Percentiles rank a stretch among this genome's conserved stretches.
phyloP scores from a whole-genome alignment of 2,797 vertebrate genomes.

The Rhinella marina region DNA sequence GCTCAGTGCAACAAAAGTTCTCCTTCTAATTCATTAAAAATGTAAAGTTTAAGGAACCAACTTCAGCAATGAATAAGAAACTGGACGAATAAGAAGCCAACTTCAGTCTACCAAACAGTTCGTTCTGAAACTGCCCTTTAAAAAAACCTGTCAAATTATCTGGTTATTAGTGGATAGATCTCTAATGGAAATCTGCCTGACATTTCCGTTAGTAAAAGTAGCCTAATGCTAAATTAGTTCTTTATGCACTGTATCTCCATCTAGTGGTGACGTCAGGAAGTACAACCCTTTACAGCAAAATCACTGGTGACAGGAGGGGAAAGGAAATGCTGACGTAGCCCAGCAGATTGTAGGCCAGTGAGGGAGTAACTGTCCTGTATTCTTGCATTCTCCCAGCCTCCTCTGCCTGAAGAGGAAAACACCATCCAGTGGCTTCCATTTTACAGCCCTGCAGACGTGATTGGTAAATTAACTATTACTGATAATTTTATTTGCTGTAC shows the following conservation, averaged over 20 bases:
- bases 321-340: conserved; percentile 59
- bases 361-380: conserved; percentile 52
- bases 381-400: conserved; percentile 34
- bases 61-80: too few species aligned
- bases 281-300: not conserved
- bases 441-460: conserved; percentile 25
- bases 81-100: too few species aligned
- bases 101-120: too few species aligned
- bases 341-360: conserved; percentile 52
- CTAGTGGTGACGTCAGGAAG: not conserved
- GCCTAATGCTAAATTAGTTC: not conserved
- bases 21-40: too few species aligned
- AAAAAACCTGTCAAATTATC: too few species aligned
- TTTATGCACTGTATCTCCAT: not conserved
- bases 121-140: too few species aligned
- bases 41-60: too few species aligned
- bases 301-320: conserved; percentile 16
- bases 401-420: conserved; percentile 40
- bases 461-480: conserved; percentile 31
- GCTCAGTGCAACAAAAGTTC: too few species aligned
- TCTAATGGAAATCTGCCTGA: not conserved
- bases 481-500: not conserved
- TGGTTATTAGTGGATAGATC: too few species aligned
- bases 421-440: conserved; percentile 10
- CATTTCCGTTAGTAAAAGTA: not conserved